Conservation (phyloP, 2,113 vertebrate species). For the Tauraco erythrolophus region DNA sequence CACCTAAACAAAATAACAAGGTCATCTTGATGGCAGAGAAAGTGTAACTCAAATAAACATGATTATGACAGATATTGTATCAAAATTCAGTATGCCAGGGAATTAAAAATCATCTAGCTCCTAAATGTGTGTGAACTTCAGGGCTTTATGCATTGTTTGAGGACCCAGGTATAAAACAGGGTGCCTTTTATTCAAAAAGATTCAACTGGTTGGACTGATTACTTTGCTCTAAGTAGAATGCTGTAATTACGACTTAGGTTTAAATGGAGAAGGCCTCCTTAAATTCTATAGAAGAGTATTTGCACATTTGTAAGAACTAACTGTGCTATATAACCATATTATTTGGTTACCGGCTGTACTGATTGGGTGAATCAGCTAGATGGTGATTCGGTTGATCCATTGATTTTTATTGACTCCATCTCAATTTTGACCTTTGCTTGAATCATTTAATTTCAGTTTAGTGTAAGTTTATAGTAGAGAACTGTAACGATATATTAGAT, state of each 20-base stretch:
- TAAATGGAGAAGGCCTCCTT: not conserved
- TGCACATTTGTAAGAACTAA: not conserved
- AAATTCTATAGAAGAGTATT: not conserved
- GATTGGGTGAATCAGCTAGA: not conserved
- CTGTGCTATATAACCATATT: not conserved
- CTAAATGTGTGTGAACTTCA: not conserved
- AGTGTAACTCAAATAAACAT: not conserved
- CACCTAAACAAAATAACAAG: not conserved
- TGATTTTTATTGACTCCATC: conserved; percentile 15
- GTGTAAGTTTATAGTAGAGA: not conserved
- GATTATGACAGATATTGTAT: not conserved
- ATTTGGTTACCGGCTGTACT: not conserved
- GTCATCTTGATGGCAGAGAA: not conserved
- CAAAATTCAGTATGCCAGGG: not conserved
- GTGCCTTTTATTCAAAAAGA: not conserved
- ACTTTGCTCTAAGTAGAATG: not conserved
- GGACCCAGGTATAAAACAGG: not conserved
- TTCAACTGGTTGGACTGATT: not conserved
- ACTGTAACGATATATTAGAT: not conserved
- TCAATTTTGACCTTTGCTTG: conserved; percentile 7
- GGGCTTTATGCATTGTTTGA: not conserved
- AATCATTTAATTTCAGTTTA: not conserved
- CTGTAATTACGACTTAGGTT: not conserved
- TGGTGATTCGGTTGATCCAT: conserved; percentile 6
- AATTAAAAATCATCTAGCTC: not conserved